Conservation (phyloP, 2,888 invertebrate species). For the Polyommatus iphigenia region DNA sequence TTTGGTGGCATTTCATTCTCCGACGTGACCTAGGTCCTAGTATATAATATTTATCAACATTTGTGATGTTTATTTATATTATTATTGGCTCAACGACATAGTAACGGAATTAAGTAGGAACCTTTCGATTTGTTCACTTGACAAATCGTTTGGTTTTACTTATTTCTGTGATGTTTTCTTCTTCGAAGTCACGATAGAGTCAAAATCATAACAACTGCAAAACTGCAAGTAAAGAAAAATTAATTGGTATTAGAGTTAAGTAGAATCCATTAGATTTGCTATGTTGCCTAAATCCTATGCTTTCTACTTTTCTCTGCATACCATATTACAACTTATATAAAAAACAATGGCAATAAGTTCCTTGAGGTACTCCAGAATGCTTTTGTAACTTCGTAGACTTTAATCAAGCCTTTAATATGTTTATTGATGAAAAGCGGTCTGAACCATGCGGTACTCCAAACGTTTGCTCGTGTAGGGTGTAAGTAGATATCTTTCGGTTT, state of each 20-base stretch:
- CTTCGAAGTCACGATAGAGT: not conserved
- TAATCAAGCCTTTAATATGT: not conserved
- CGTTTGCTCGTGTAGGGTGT: constrained; percentile 28
- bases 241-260: not conserved
- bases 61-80: not conserved
- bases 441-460: constrained; percentile 2
- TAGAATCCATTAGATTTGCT: constrained; percentile 21
- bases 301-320: not conserved
- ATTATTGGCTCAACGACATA: not conserved
- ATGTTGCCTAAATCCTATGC: not conserved
- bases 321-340: not conserved
- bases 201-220: not conserved
- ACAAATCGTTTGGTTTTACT: constrained; percentile 25
- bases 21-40: not conserved
- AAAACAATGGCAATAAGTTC: not conserved
- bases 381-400: not conserved
- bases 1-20: not conserved
- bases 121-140: constrained; percentile 17
- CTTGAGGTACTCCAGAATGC: not conserved
- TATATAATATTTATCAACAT: not conserved
- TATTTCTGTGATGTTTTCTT: not conserved
- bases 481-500: constrained; percentile 47
- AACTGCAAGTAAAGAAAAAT: not conserved
- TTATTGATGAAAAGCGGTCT: not conserved
- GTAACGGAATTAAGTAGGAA: constrained; percentile 32